Conservation (phyloP, 1,140 invertebrate species). For the Centruroides sculpturatus region DNA sequence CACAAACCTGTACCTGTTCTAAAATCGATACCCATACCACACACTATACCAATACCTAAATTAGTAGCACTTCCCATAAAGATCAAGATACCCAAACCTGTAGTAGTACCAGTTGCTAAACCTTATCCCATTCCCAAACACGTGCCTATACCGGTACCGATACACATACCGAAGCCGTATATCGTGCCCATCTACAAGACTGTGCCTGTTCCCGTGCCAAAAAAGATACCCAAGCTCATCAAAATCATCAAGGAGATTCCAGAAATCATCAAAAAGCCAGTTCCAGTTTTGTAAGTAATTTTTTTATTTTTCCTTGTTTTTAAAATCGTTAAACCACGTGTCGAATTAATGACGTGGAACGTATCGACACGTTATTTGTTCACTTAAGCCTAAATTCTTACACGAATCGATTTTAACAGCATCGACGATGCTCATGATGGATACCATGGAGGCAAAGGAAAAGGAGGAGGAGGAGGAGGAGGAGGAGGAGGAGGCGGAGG, state of each 20-base stretch:
- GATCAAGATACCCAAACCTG: conserved; percentile 13
- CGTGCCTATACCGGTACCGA: conserved; percentile 12
- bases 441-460: not conserved
- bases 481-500: not conserved
- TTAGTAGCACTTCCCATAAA: conserved; percentile 7
- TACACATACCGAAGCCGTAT: conserved; percentile 13
- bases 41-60: conserved; percentile 11
- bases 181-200: conserved; percentile 12
- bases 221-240: conserved; percentile 14
- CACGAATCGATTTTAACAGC: too few relatives aligned
- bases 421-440: not conserved
- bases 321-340: not conserved
- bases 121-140: conserved; percentile 14
- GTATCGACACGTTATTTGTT: too few relatives aligned
- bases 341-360: too few relatives aligned
- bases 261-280: conserved; percentile 13
- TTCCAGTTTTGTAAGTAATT: conserved; percentile 14
- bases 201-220: conserved; percentile 12
- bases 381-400: too few relatives aligned
- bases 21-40: conserved; percentile 9
- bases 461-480: not conserved
- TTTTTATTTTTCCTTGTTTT: not conserved
- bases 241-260: conserved; percentile 11
- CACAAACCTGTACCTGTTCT: conserved; percentile 13
- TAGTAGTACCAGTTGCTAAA: conserved; percentile 10